phyloP scores from a whole-genome alignment of 2,888 invertebrate genomes.

The Craniophora ligustri region DNA sequence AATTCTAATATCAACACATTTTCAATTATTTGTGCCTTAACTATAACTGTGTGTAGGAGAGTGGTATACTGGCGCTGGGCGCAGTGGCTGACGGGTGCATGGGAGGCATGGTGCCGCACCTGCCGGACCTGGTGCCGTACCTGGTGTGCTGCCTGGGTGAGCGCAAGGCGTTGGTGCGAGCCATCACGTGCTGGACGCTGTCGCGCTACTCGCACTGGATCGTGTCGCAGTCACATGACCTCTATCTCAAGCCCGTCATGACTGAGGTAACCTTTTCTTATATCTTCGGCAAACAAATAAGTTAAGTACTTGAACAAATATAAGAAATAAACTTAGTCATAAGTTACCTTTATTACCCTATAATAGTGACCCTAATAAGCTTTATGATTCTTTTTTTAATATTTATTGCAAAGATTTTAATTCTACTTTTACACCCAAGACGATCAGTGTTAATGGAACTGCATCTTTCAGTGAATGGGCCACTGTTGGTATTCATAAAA shows the following conservation, averaged over 20 bases:
- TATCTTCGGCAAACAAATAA: no score
- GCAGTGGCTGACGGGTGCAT: constrained; percentile 98
- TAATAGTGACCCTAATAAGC: no score
- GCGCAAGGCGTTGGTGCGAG: constrained; percentile 98
- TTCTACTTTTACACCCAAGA: no score
- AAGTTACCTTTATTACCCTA: no score
- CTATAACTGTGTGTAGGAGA: constrained; percentile 87
- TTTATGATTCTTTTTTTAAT: no score
- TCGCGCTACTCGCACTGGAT: constrained; percentile 99
- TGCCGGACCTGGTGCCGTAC: constrained; percentile 98
- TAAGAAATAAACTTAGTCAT: no score
- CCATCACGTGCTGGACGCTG: constrained; percentile 99
- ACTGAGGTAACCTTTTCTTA: constrained; percentile 90
- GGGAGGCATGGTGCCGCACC: constrained; percentile 98
- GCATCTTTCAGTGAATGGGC: no score
- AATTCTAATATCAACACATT: no score
- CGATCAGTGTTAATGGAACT: no score
- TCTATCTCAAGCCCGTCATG: constrained; percentile 98
- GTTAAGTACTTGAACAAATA: no score
- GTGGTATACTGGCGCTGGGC: constrained; percentile 97
- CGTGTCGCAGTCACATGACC: constrained; percentile 97
- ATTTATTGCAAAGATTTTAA: no score
- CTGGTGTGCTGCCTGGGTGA: constrained; percentile 97
- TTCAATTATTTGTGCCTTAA: not conserved
- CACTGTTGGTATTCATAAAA: no score